Evolutionary conservation across 2,113 vertebrate genomes (phyloP).

Genomic region (Pagrus major): DNA sequence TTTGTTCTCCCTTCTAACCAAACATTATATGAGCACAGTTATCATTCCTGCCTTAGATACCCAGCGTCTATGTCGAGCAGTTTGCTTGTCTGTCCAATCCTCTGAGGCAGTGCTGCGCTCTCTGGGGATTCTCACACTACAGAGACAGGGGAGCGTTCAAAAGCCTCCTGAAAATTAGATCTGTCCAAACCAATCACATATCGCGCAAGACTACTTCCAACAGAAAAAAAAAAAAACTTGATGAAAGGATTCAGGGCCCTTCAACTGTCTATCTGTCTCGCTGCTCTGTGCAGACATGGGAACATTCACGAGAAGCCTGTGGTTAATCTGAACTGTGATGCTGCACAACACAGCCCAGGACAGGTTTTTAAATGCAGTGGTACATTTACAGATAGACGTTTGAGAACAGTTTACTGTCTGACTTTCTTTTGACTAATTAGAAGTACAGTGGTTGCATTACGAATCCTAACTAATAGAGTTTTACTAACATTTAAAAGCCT

Average conservation of each 20-base stretch:
- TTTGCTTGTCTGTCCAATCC: constrained; percentile 45
- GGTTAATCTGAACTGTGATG: constrained; percentile 15
- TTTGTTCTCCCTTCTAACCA: constrained; percentile 43
- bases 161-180: constrained; percentile 57
- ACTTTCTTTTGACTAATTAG: not conserved
- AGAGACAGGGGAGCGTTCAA: constrained; percentile 42
- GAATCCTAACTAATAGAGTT: too few relatives aligned
- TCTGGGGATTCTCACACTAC: constrained; percentile 26
- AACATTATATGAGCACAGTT: constrained; percentile 27
- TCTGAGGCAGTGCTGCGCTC: constrained; percentile 34
- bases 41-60: constrained; percentile 27
- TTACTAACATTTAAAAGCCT: too few relatives aligned
- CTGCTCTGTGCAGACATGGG: not conserved
- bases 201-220: constrained; percentile 6
- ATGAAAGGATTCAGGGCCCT: constrained; percentile 25
- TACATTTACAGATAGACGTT: not conserved
- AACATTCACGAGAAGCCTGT: constrained; percentile 14
- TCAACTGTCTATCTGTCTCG: constrained; percentile 4
- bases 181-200: constrained; percentile 50
- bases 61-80: constrained; percentile 1
- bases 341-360: not conserved
- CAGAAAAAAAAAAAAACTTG: constrained; percentile 11
- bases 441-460: not conserved
- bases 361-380: too few relatives aligned
- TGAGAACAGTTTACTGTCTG: not conserved